phyloP scores from a whole-genome alignment of 1,140 invertebrate genomes.

The Acromyrmex heyeri region DNA sequence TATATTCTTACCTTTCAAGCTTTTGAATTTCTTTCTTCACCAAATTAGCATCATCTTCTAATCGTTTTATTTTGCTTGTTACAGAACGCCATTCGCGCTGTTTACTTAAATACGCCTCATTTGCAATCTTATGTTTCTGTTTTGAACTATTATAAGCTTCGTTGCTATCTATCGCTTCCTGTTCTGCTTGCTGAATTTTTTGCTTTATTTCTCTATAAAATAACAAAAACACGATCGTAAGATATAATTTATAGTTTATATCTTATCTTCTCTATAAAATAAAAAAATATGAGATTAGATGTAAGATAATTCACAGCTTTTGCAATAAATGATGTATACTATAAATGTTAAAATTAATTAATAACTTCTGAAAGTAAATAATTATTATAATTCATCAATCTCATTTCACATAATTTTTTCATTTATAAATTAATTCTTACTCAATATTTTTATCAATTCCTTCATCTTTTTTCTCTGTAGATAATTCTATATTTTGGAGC shows the following conservation, averaged over 20 bases:
- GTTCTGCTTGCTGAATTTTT: slow-evolving; percentile 70
- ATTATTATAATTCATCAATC: not conserved
- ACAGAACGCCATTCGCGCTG: slow-evolving; percentile 61
- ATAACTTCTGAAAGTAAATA: not conserved
- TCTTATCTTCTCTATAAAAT: slow-evolving; percentile 61
- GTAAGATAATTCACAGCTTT: not conserved
- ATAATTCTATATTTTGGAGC: slow-evolving; percentile 58
- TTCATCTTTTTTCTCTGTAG: slow-evolving; percentile 65
- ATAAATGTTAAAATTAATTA: not conserved
- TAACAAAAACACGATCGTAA: not conserved
- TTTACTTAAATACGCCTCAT: slow-evolving; percentile 70
- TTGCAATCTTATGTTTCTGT: slow-evolving; percentile 55
- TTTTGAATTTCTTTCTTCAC: slow-evolving; percentile 78
- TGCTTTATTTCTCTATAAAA: slow-evolving; percentile 68
- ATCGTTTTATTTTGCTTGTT: slow-evolving; percentile 71
- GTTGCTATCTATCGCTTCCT: slow-evolving; percentile 69
- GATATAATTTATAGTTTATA: too few relatives aligned
- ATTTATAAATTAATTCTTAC: slow-evolving; percentile 68
- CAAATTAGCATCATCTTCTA: slow-evolving; percentile 75
- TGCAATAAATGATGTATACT: not conserved
- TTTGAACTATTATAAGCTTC: slow-evolving; percentile 69
- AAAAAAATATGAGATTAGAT: not conserved
- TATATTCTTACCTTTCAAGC: slow-evolving; percentile 76
- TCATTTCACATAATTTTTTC: not conserved
- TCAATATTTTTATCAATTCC: slow-evolving; percentile 76